Percentiles rank a stretch among this genome's conserved stretches.
Evolutionary conservation across 37 sponge, comb jelly and placozoan species (phyloP).

Genomic region (Cliona cf. orientalis): DNA sequence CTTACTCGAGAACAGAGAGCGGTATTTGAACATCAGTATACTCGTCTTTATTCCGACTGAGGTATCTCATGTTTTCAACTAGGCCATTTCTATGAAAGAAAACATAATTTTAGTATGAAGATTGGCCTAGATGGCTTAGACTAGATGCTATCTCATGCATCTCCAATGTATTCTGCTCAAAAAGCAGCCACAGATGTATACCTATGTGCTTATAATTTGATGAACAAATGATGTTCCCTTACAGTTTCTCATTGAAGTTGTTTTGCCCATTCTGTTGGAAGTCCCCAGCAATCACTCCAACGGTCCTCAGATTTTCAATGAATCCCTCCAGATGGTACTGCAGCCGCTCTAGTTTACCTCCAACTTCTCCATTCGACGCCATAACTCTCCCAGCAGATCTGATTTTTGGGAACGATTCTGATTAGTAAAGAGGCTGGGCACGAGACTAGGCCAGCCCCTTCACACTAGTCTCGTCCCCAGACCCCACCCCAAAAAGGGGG

Average conservation of each 20-base stretch:
- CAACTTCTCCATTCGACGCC: conserved; percentile 38
- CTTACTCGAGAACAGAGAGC: conserved; percentile 72
- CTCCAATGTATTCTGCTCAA: too few relatives aligned
- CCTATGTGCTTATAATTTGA: neutral
- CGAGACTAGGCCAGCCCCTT: too few relatives aligned
- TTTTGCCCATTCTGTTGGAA: conserved; percentile 71
- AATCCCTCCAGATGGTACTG: conserved; percentile 66
- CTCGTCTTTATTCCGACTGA: conserved; percentile 59
- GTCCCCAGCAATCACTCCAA: conserved; percentile 85
- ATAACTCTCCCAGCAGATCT: too few relatives aligned
- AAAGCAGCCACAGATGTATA: neutral
- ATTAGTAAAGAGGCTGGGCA: too few relatives aligned
- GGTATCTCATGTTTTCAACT: conserved; percentile 59
- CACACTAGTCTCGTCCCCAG: too few relatives aligned
- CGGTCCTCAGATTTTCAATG: conserved; percentile 74
- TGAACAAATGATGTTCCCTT: conserved; percentile 4
- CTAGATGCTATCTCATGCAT: neutral
- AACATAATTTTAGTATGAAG: neutral
- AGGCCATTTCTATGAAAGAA: conserved; percentile 42
- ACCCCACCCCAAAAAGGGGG: too few relatives aligned
- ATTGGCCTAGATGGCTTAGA: neutral
- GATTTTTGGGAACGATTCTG: too few relatives aligned
- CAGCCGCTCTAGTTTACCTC: conserved; percentile 38
- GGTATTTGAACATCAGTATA: conserved; percentile 69
- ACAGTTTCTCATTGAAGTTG: conserved; percentile 71